phyloP scores from a whole-genome alignment of 2,888 invertebrate genomes.

The Pollenia griseotomentosa region DNA sequence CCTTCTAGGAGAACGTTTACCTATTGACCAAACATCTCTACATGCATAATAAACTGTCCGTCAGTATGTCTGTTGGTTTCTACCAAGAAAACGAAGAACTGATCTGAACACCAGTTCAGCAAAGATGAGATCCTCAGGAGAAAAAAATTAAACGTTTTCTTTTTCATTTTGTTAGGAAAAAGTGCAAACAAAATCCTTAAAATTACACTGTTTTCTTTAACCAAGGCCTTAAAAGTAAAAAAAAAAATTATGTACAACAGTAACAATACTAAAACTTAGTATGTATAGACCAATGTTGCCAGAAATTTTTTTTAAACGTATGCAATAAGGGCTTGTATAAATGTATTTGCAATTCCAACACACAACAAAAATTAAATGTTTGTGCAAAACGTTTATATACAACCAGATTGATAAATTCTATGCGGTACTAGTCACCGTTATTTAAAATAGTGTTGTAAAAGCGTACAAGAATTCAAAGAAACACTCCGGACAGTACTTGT shows the following conservation, averaged over 20 bases:
- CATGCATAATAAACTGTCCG: not conserved
- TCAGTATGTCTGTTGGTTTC: not conserved
- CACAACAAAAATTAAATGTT: not conserved
- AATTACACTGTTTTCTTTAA: constrained; percentile 40
- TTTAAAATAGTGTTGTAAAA: too few relatives aligned
- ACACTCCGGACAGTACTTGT: too few relatives aligned
- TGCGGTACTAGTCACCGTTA: too few relatives aligned
- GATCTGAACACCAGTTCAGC: constrained; percentile 27
- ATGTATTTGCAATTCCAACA: not conserved
- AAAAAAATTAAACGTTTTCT: constrained; percentile 38
- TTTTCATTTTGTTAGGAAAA: constrained; percentile 27
- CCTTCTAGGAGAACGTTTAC: constrained; percentile 10
- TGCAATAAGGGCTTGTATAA: too few relatives aligned
- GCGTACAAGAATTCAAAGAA: too few relatives aligned
- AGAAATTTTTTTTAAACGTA: not conserved
- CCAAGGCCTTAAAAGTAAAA: constrained; percentile 28
- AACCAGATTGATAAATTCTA: too few relatives aligned
- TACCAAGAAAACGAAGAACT: not conserved
- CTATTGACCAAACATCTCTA: constrained; percentile 8
- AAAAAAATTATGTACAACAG: constrained; percentile 6
- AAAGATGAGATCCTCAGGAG: not conserved
- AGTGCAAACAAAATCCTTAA: constrained; percentile 69
- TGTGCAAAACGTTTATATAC: too few relatives aligned
- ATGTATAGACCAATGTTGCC: not conserved
- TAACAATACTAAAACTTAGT: constrained; percentile 34